A percentile compares a stretch with the other conserved stretches of the same genome.
These are phyloP conservation scores for Siderastrea siderea DNA, from an alignment of 92 coral and sea anemone genomes.

Conservation along the genomic window DNA sequence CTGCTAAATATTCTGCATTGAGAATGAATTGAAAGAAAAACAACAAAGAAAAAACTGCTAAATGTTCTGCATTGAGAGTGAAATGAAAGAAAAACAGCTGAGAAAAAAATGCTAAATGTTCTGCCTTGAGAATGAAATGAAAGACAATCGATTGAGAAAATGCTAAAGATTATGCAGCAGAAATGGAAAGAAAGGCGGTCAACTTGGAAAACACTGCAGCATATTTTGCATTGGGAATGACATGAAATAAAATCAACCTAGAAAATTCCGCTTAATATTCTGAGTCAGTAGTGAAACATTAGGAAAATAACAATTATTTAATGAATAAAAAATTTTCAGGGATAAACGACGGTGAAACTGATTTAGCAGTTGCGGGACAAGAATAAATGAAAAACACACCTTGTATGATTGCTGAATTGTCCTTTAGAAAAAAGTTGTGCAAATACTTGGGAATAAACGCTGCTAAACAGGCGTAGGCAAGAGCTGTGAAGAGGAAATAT, in stretches of 20 bases:
- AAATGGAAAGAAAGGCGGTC: neutral
- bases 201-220: constrained; percentile 67
- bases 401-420: constrained; percentile 97
- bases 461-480: constrained; percentile 87
- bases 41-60: too few relatives aligned
- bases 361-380: too few relatives aligned
- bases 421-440: constrained; percentile 93
- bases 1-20: too few relatives aligned
- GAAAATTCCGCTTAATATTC: constrained; percentile 88
- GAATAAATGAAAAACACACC: constrained; percentile 53
- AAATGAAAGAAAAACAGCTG: too few relatives aligned
- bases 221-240: neutral
- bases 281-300: constrained; percentile 11
- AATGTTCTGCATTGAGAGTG: too few relatives aligned
- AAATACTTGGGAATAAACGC: constrained; percentile 96
- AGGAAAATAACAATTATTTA: neutral
- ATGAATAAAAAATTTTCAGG: too few relatives aligned
- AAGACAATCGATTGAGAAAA: constrained; percentile 95
- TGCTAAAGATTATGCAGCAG: constrained; percentile 55
- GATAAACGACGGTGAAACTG: too few relatives aligned
- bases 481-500: constrained; percentile 61
- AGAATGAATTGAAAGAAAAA: too few relatives aligned
- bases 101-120: too few relatives aligned
- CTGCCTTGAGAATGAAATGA: neutral
- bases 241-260: neutral